These are phyloP conservation scores for Odontesthes bonariensis DNA, from an alignment of 2,113 vertebrate genomes.

Conservation along the genomic window DNA sequence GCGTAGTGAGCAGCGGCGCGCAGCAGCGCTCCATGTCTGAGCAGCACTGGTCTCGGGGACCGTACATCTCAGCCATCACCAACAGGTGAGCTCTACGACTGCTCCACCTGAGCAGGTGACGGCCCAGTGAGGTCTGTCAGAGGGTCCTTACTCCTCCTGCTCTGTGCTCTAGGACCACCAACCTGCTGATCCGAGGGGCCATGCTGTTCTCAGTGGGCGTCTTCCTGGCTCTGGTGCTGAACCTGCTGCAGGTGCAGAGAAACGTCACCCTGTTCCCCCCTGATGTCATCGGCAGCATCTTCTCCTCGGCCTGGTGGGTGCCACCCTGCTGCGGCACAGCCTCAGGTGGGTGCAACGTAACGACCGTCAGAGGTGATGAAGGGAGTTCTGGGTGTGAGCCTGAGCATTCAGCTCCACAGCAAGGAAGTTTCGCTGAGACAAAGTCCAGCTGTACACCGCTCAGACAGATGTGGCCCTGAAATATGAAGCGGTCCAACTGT, in stretches of 20 bases:
- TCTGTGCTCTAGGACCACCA: slow-evolving; percentile 77
- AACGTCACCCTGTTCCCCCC: slow-evolving; percentile 97
- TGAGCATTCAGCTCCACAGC: no score
- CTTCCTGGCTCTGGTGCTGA: slow-evolving; percentile 93
- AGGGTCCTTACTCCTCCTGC: background rate
- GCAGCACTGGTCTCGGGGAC: slow-evolving; percentile 74
- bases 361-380: no score
- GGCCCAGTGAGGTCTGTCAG: no score
- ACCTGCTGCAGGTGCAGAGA: slow-evolving; percentile 96
- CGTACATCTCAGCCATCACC: slow-evolving; percentile 89
- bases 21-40: slow-evolving; percentile 56
- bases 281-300: slow-evolving; percentile 94
- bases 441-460: no score
- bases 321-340: slow-evolving; percentile 94
- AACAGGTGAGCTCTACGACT: slow-evolving; percentile 71
- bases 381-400: no score
- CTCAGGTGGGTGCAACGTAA: slow-evolving; percentile 83
- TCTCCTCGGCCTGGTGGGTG: slow-evolving; percentile 97
- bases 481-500: no score
- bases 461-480: no score
- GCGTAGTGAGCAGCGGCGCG: slow-evolving; percentile 58
- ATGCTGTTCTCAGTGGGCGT: slow-evolving; percentile 94
- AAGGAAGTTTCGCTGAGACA: no score
- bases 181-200: slow-evolving; percentile 89
- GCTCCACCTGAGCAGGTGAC: no score